These are phyloP conservation scores for Grammomys dolichurus DNA, from an alignment of 2,113 vertebrate species.

Conservation along the genomic window DNA sequence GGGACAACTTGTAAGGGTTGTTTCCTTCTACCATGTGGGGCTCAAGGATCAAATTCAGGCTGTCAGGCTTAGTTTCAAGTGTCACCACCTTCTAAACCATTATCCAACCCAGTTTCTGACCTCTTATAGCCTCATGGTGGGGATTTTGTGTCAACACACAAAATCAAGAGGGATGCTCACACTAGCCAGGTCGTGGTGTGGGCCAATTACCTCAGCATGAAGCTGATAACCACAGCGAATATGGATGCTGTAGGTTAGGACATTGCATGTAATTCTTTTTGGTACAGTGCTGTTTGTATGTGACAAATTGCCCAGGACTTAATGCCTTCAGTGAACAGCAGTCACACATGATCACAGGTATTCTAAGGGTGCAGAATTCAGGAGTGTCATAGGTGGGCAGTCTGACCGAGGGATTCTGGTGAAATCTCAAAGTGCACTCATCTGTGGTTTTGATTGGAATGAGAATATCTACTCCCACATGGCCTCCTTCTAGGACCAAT, in stretches of 20 bases:
- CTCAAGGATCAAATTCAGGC: not conserved
- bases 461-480: not conserved
- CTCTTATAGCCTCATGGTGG: not conserved
- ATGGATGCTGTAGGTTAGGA: not conserved
- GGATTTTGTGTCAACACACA: not conserved
- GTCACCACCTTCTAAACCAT: not conserved
- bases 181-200: not conserved
- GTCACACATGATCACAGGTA: not conserved
- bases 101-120: not conserved
- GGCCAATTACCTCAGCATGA: not conserved
- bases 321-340: not conserved
- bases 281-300: not conserved
- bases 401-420: not conserved
- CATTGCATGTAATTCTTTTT: not conserved
- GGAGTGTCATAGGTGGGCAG: not conserved
- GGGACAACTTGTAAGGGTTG: not conserved
- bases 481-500: rapidly evolving
- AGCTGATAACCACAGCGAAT: not conserved
- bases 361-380: not conserved
- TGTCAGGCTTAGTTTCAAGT: not conserved
- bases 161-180: not conserved
- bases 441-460: not conserved
- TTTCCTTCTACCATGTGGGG: not conserved
- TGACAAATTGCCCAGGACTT: not conserved
- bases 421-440: not conserved